These are phyloP conservation scores for Falcaria lacertinaria DNA, from an alignment of 2,888 invertebrate genomes.

Conservation along the genomic window DNA sequence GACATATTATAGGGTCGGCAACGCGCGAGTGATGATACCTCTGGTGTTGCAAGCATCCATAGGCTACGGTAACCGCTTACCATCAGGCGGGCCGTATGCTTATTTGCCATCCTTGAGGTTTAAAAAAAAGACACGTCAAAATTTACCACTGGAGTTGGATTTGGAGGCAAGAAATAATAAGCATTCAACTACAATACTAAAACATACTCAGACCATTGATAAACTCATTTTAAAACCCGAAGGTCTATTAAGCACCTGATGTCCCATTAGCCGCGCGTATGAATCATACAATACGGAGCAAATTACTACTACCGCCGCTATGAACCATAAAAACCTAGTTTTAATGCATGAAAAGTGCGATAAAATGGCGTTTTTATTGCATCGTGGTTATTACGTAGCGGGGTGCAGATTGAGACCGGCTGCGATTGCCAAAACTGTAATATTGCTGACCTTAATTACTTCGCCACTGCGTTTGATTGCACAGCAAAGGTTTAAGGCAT, in stretches of 20 bases:
- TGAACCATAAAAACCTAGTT: constrained; percentile 6
- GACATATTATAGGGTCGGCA: too few species aligned
- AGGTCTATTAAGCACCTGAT: not conserved
- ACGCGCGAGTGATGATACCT: too few species aligned
- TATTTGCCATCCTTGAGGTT: too few species aligned
- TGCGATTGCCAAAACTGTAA: not conserved
- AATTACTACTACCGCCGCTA: constrained; percentile 3
- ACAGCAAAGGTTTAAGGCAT: too few species aligned
- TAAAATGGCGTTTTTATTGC: constrained; percentile 36
- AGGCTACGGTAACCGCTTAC: too few species aligned
- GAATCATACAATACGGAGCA: constrained; percentile 2
- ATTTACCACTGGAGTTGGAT: too few species aligned
- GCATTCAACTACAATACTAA: too few species aligned
- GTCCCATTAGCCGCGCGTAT: not conserved
- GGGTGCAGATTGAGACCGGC: not conserved
- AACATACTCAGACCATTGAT: not conserved
- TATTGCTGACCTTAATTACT: not conserved
- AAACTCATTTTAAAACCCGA: not conserved
- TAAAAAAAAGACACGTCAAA: too few species aligned
- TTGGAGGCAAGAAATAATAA: too few species aligned
- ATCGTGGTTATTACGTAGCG: not conserved
- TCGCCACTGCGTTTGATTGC: too few species aligned
- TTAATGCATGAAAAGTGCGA: constrained; percentile 42
- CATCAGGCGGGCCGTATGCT: too few species aligned
- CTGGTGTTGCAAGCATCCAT: too few species aligned